phyloP scores from a whole-genome alignment of 1,140 invertebrate genomes.

The Piezodorus guildinii region DNA sequence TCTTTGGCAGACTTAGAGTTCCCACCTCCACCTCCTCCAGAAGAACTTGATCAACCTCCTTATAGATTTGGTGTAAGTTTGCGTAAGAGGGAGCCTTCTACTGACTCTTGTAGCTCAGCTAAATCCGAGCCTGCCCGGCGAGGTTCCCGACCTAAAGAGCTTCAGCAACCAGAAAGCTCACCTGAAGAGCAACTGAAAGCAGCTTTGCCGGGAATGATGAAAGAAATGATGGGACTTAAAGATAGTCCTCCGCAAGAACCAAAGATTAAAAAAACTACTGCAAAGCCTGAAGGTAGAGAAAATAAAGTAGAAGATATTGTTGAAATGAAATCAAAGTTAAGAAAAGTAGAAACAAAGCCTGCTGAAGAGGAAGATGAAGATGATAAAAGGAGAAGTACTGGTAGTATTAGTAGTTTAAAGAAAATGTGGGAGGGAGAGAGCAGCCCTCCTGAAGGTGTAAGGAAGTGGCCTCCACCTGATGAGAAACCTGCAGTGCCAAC shows the following conservation, averaged over 20 bases:
- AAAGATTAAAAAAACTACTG: constrained; percentile 44
- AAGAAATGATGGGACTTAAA: constrained; percentile 69
- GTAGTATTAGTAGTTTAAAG: constrained; percentile 84
- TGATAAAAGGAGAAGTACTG: constrained; percentile 80
- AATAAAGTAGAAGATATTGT: constrained; percentile 43
- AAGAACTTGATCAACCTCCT: constrained; percentile 38
- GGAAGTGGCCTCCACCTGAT: constrained; percentile 44
- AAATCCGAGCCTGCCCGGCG: constrained; percentile 31
- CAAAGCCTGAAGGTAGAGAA: constrained; percentile 52
- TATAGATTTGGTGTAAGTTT: constrained; percentile 51
- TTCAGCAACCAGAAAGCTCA: constrained; percentile 23
- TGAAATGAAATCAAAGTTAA: constrained; percentile 71
- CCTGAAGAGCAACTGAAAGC: constrained; percentile 30
- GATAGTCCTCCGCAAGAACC: constrained; percentile 21
- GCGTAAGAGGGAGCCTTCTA: constrained; percentile 50
- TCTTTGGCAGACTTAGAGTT: constrained; percentile 70
- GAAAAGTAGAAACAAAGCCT: constrained; percentile 59
- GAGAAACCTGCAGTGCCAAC: constrained; percentile 57
- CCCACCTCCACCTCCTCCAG: constrained; percentile 58
- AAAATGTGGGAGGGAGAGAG: constrained; percentile 73
- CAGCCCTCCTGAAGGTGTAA: constrained; percentile 45
- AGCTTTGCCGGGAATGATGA: constrained; percentile 40
- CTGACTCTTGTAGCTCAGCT: constrained; percentile 44
- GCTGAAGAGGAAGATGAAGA: constrained; percentile 48
- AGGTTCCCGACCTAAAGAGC: constrained; percentile 27